phyloP scores from a whole-genome alignment of 2,797 vertebrate species.

The Acipenser oxyrinchus region DNA sequence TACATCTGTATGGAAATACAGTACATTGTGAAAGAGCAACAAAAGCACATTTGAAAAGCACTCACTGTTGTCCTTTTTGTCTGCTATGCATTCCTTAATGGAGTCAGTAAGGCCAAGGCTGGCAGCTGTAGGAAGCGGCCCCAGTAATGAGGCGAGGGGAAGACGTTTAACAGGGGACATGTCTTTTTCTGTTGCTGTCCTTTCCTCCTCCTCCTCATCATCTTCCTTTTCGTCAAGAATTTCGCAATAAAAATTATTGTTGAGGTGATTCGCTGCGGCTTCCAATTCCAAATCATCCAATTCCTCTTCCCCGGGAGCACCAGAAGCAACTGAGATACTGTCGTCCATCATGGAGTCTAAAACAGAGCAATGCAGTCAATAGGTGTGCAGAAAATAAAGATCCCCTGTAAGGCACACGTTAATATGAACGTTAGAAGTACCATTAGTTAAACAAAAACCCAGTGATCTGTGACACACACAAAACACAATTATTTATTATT shows the following conservation, averaged over 20 bases:
- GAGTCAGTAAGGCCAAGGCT: constrained; percentile 78
- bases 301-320: constrained; percentile 48
- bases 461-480: too few relatives aligned
- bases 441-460: too few relatives aligned
- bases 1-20: too few relatives aligned
- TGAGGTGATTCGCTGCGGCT: constrained; percentile 79
- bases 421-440: too few relatives aligned
- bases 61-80: constrained; percentile 70
- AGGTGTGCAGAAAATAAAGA: too few relatives aligned
- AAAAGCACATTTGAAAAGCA: constrained; percentile 12
- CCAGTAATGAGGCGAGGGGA: constrained; percentile 74
- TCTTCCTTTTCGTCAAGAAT: constrained; percentile 39
- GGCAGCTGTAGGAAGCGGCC: constrained; percentile 76
- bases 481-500: too few relatives aligned
- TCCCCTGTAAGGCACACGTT: too few relatives aligned
- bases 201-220: not conserved
- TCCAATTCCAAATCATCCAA: constrained; percentile 73
- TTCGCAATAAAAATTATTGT: constrained; percentile 63
- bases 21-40: too few relatives aligned
- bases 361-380: not conserved
- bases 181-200: not conserved
- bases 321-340: constrained; percentile 35
- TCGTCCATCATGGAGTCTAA: constrained; percentile 52
- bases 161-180: constrained; percentile 44
- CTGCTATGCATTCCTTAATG: constrained; percentile 60